Conservation (phyloP, 2,113 vertebrate species). For the Theropithecus gelada region DNA sequence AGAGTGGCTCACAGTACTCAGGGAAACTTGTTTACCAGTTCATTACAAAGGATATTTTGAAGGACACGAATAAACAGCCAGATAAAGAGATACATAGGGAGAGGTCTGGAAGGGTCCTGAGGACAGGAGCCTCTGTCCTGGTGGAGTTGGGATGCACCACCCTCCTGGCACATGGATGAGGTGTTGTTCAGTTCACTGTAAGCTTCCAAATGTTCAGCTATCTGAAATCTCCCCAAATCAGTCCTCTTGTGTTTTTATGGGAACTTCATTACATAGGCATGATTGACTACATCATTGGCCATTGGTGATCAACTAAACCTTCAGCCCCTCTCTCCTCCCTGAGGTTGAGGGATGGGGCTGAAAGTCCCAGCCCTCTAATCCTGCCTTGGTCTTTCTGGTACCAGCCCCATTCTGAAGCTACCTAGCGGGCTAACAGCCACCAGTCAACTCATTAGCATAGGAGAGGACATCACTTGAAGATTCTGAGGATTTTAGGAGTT, state of each 20-base stretch:
- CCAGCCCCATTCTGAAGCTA: not conserved
- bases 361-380: not conserved
- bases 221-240: not conserved
- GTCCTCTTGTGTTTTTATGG: not conserved
- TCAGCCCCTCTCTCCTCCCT: not conserved
- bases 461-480: not conserved
- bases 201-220: not conserved
- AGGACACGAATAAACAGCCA: not conserved
- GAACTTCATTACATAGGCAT: not conserved
- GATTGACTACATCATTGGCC: no score
- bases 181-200: not conserved
- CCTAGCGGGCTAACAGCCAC: no score
- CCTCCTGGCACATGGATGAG: not conserved
- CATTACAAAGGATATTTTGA: not conserved
- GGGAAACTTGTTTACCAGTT: not conserved
- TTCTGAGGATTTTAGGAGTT: not conserved
- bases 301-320: not conserved
- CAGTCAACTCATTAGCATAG: not conserved
- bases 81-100: not conserved
- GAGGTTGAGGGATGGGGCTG: not conserved
- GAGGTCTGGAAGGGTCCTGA: not conserved
- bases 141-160: not conserved
- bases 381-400: not conserved
- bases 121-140: not conserved
- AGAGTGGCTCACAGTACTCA: not conserved